Evolutionary conservation across 2,888 invertebrate genomes (phyloP).

Genomic region (Drosophila pseudotalamancana): DNA sequence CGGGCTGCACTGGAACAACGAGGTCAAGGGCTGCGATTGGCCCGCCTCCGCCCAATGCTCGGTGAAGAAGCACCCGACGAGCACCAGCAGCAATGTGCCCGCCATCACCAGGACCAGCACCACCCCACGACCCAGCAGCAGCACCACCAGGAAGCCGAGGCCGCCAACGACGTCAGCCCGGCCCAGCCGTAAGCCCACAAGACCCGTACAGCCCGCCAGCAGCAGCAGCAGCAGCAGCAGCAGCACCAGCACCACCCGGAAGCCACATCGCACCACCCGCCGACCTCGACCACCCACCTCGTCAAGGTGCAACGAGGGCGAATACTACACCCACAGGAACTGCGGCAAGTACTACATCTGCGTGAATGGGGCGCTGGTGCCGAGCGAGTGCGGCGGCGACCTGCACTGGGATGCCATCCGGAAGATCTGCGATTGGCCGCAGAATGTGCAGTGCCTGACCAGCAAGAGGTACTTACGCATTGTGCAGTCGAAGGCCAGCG

Average conservation of each 20-base stretch:
- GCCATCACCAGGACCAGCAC: constrained; percentile 14
- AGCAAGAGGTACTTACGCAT: constrained; percentile 80
- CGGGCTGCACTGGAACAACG: constrained; percentile 91
- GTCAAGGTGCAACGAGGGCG: constrained; percentile 87
- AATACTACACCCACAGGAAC: constrained; percentile 90
- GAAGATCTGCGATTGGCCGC: constrained; percentile 91
- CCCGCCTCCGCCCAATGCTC: constrained; percentile 90
- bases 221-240: too few species aligned
- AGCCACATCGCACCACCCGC: constrained; percentile 57
- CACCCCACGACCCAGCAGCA: constrained; percentile 52
- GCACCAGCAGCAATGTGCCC: neutral
- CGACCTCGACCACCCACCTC: constrained; percentile 54
- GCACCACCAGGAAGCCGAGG: constrained; percentile 44
- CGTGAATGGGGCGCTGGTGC: constrained; percentile 89
- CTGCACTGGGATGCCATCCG: constrained; percentile 89
- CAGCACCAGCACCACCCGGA: constrained; percentile 32
- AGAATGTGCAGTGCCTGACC: constrained; percentile 87
- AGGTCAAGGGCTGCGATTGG: constrained; percentile 91
- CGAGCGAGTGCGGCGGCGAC: constrained; percentile 90
- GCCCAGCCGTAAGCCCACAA: constrained; percentile 50
- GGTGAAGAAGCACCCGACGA: constrained; percentile 39
- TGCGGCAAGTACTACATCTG: constrained; percentile 92
- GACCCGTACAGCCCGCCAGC: neutral
- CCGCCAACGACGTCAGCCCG: constrained; percentile 37
- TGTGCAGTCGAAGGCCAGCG: constrained; percentile 67